Evolutionary conservation across 2,888 invertebrate species (phyloP), one percentile per base, ranked within the genome.

Genomic region (Lasioglossum oenotherae): DNA sequence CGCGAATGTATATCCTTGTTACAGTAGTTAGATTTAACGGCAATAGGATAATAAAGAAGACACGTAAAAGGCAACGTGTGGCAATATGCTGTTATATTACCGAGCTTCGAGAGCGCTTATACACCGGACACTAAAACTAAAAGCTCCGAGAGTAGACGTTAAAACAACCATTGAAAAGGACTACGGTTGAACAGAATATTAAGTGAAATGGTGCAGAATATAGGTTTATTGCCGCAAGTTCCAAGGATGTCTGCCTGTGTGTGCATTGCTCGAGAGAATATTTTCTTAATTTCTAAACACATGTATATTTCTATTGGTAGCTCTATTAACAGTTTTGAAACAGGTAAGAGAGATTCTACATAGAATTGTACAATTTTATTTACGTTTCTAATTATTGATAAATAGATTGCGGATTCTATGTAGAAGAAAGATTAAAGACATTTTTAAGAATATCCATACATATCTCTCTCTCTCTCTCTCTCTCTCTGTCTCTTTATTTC

Each of bases 41-140:
- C 31, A 31, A 31, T 31, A 16, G 31, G 64, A 64, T 64, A 31
- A 64, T 64, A 64, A 64, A 64, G 64, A 31, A 8, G 31, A 31
- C 64, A 31, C 64, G 64, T 64, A 64, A 64, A 64, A 31, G 64
- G 64, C 31, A 64, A 31, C 64, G 19, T 1, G n/a, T n/a, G n/a
- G 64, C 64, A 31, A 64, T 64, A 64, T 64, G 64, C 31, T 19
- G 64, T 64, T 64, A 64, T 31, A 64, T 31, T 64, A 31, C 64
- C 64, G 16, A 16, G 64, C 64, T 19, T 19, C 64, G 64, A 64
- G 64, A 31, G 31, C 64, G 64, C 64, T 64, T 64, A 31, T 64
- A 64, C 31, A 64, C 31, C 38, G 5, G 27, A 23, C 27, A 3
- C 12, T 38, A 38, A 74, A 12, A 79, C 64, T 74, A 74, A 80